Conservation (phyloP, 2,888 invertebrate genomes). For the Scaptomyza caliginosa region DNA sequence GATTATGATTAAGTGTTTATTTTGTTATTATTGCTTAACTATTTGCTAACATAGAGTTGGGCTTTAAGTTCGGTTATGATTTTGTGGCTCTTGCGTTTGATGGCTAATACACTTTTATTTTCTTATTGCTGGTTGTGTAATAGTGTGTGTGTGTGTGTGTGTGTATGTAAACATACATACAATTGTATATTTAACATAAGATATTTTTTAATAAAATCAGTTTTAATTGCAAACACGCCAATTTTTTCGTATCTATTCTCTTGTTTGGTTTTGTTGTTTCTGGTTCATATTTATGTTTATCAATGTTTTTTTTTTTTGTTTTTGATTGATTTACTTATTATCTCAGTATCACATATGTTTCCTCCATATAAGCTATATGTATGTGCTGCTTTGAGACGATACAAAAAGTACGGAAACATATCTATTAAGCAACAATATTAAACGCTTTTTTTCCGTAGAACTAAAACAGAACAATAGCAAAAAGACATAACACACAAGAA, state of each 20-base stretch:
- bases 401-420: conserved; percentile 67
- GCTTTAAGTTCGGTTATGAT: conserved; percentile 17
- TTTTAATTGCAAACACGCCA: conserved; percentile 35
- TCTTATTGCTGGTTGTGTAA: background rate
- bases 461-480: conserved; percentile 30
- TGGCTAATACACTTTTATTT: conserved; percentile 9
- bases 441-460: conserved; percentile 48
- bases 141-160: conserved; percentile 11
- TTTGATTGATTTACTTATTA: conserved; percentile 78
- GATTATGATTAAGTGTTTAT: conserved; percentile 32
- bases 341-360: conserved; percentile 82
- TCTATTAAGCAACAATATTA: conserved; percentile 67
- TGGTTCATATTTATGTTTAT: too few species aligned
- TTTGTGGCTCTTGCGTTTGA: conserved; percentile 20
- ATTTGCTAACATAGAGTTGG: conserved; percentile 20
- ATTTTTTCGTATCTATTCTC: conserved; percentile 23
- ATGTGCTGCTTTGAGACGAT: conserved; percentile 45
- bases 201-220: conserved; percentile 12
- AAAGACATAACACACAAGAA: conserved; percentile 41
- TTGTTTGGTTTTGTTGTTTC: conserved; percentile 19
- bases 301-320: conserved; percentile 17
- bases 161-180: conserved; percentile 2
- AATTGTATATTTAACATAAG: conserved; percentile 24
- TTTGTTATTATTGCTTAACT: conserved; percentile 21
- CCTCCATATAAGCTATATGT: conserved; percentile 50